These are phyloP conservation scores for Neopipo cinnamomea DNA, from an alignment of 2,113 vertebrate species.

Conservation along the genomic window DNA sequence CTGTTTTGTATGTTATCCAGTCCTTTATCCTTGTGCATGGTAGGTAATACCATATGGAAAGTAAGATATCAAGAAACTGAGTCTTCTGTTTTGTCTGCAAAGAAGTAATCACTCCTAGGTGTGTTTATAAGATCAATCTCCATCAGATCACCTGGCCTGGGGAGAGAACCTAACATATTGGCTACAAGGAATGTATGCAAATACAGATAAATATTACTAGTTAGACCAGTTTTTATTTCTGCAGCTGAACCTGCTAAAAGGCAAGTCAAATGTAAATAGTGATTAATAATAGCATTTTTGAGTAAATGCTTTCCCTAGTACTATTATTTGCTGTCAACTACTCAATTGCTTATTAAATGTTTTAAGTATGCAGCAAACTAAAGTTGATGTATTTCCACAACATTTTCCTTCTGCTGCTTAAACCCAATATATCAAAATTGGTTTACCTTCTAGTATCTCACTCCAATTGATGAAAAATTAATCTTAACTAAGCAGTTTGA, in stretches of 20 bases:
- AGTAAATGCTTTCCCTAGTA: neutral
- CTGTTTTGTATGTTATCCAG: neutral
- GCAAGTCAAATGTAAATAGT: neutral
- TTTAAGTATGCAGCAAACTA: neutral
- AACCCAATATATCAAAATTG: neutral
- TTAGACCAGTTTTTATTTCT: neutral
- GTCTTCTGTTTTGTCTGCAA: neutral
- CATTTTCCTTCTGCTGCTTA: neutral
- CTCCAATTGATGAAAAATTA: neutral
- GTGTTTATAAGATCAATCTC: neutral
- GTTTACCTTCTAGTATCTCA: neutral
- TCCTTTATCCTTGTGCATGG: neutral
- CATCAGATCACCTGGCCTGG: neutral
- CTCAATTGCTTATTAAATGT: neutral
- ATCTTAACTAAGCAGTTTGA: neutral
- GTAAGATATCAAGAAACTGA: neutral
- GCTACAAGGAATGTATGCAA: neutral
- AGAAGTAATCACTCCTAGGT: neutral
- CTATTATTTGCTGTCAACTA: neutral
- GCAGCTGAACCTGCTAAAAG: neutral
- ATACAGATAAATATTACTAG: neutral
- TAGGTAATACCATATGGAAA: neutral
- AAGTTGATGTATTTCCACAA: neutral
- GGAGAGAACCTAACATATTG: neutral
- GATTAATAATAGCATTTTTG: neutral